Evolutionary conservation across 2,797 vertebrate species (phyloP).

Genomic region (Ctenopoma kingsleyae): DNA sequence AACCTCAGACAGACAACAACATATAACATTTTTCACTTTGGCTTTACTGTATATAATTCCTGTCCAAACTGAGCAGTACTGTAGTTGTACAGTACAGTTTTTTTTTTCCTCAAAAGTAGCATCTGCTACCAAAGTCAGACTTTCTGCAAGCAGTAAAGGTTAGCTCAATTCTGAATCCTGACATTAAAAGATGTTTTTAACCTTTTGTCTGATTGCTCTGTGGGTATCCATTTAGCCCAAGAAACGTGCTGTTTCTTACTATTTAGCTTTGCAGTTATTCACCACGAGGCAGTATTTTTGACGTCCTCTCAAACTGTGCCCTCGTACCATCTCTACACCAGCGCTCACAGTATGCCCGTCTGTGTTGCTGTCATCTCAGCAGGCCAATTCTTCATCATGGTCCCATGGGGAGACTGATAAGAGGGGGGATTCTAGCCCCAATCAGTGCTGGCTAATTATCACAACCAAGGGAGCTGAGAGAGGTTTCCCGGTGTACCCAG

Average conservation of each 20-base stretch:
- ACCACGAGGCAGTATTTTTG: slow-evolving; percentile 15
- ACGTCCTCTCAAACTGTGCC: slow-evolving; percentile 8
- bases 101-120: slow-evolving; percentile 21
- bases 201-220: slow-evolving; percentile 57
- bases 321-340: slow-evolving; percentile 29
- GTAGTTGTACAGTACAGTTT: neutral
- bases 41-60: no score
- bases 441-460: slow-evolving; percentile 83
- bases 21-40: no score
- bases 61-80: neutral
- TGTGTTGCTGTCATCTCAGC: slow-evolving; percentile 51
- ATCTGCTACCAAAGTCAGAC: slow-evolving; percentile 11
- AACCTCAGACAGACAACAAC: no score
- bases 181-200: slow-evolving; percentile 69
- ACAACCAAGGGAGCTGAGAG: slow-evolving; percentile 75
- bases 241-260: slow-evolving; percentile 43
- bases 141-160: slow-evolving; percentile 57
- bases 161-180: slow-evolving; percentile 43
- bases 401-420: slow-evolving; percentile 69
- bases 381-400: slow-evolving; percentile 53
- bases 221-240: slow-evolving; percentile 26
- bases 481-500: slow-evolving; percentile 49
- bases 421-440: slow-evolving; percentile 73
- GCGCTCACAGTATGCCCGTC: slow-evolving; percentile 42
- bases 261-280: slow-evolving; percentile 53